Evolutionary conservation across 1,140 invertebrate species (phyloP).

Genomic region (Drosophila ironensis): DNA sequence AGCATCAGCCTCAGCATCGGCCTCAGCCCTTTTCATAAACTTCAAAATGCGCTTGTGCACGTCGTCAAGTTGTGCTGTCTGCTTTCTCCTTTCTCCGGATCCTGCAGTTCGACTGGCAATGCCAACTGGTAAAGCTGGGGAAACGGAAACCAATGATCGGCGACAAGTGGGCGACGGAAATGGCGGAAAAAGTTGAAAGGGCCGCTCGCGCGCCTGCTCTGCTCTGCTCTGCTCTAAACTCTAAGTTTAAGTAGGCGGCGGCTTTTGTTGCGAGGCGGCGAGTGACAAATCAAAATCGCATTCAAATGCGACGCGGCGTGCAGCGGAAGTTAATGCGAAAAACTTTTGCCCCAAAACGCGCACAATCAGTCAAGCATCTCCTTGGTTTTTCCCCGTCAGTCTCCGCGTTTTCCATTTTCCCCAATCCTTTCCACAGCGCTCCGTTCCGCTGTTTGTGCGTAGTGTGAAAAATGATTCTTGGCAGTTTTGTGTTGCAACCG

Average conservation of each 20-base stretch:
- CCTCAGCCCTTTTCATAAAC: conserved; percentile 66
- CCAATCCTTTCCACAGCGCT: too few species aligned
- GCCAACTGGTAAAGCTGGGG: not conserved
- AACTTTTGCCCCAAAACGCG: conserved; percentile 66
- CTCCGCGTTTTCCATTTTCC: too few species aligned
- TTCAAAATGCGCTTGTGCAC: conserved; percentile 78
- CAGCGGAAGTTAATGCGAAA: conserved; percentile 80
- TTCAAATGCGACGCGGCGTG: conserved; percentile 76
- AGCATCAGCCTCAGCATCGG: not conserved
- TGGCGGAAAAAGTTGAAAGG: conserved; percentile 55
- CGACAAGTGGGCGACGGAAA: conserved; percentile 73
- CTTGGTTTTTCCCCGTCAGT: not conserved
- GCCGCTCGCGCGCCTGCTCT: not conserved
- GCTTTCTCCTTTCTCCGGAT: conserved; percentile 6
- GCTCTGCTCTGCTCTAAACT: conserved; percentile 3
- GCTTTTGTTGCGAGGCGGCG: conserved; percentile 72
- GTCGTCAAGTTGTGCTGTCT: conserved; percentile 45
- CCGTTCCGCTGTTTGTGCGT: conserved; percentile 25
- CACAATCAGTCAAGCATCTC: conserved; percentile 72
- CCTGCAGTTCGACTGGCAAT: conserved; percentile 26
- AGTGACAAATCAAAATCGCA: conserved; percentile 80
- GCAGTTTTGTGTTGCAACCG: conserved; percentile 64
- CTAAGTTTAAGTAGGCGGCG: conserved; percentile 62
- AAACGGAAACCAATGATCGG: conserved; percentile 78
- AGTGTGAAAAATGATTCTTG: conserved; percentile 73